Percentiles rank a stretch among this genome's conserved stretches.
Evolutionary conservation across 1,140 invertebrate genomes (phyloP).

Genomic region (Laupala kohalensis): DNA sequence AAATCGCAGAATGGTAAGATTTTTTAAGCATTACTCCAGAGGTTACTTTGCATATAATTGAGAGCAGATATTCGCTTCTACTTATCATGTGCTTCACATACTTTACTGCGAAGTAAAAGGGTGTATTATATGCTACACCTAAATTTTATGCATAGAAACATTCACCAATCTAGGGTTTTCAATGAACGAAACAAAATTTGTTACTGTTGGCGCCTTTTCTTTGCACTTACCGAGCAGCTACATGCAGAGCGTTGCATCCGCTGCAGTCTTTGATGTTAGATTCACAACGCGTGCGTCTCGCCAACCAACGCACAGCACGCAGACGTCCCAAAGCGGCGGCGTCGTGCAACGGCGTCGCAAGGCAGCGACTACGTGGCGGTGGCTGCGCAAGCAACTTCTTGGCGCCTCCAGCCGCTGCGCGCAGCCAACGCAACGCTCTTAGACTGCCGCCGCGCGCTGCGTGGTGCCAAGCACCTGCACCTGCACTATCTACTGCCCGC

Average conservation of each 20-base stretch:
- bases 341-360: constrained; percentile 31
- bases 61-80: too few relatives aligned
- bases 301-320: constrained; percentile 28
- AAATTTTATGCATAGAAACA: too few relatives aligned
- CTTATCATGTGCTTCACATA: too few relatives aligned
- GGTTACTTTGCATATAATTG: too few relatives aligned
- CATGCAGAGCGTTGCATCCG: constrained; percentile 30
- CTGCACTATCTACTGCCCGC: constrained; percentile 23
- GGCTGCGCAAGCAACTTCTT: too few relatives aligned
- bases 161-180: too few relatives aligned
- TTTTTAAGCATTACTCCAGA: too few relatives aligned
- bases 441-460: constrained; percentile 27
- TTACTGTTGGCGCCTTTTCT: too few relatives aligned
- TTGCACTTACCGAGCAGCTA: constrained; percentile 25
- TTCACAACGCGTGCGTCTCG: constrained; percentile 23
- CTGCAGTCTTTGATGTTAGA: constrained; percentile 29
- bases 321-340: constrained; percentile 31
- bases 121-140: too few relatives aligned
- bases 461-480: constrained; percentile 31
- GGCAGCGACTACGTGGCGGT: constrained; percentile 23
- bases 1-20: too few relatives aligned
- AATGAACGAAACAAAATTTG: too few relatives aligned
- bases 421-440: constrained; percentile 25
- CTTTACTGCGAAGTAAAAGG: too few relatives aligned
- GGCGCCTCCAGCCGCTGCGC: constrained; percentile 16